phyloP scores from a whole-genome alignment of 2,113 vertebrate species.

The Ameiurus melas region DNA sequence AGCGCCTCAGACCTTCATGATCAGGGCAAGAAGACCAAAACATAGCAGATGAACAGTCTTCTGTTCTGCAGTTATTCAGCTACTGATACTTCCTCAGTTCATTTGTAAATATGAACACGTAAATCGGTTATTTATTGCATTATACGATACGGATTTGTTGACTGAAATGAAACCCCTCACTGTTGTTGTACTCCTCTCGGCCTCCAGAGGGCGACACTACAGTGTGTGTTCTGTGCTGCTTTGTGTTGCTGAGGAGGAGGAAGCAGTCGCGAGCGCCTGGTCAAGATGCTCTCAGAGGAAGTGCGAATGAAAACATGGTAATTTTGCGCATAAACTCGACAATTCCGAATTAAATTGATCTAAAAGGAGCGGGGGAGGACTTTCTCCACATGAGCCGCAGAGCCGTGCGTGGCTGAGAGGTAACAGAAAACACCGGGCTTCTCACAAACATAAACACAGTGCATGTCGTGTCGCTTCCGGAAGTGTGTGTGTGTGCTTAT shows the following conservation, averaged over 20 bases:
- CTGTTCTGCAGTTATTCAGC: not conserved
- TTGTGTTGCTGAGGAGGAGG: constrained; percentile 25
- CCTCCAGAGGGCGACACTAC: constrained; percentile 1
- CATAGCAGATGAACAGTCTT: not conserved
- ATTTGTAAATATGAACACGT: not conserved
- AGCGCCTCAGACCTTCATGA: too few relatives aligned
- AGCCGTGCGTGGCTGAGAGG: not conserved
- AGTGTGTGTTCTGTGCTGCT: not conserved
- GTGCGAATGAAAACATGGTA: not conserved
- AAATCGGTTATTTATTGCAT: not conserved
- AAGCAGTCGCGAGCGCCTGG: not conserved
- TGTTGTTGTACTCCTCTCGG: too few relatives aligned
- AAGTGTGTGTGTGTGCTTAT: not conserved
- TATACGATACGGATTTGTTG: not conserved
- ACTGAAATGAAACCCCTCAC: not conserved
- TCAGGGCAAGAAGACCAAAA: not conserved
- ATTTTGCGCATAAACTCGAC: not conserved
- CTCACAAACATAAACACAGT: not conserved
- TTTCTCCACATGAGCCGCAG: not conserved
- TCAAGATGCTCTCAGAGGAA: not conserved
- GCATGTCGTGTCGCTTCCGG: too few relatives aligned
- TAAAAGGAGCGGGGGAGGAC: not conserved
- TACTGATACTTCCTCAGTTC: not conserved
- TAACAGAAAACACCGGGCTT: not conserved
- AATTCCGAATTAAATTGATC: not conserved